A percentile compares a stretch with the other conserved stretches of the same genome.
phyloP scores from a whole-genome alignment of 2,888 invertebrate species.

The Nephrotoma guestfalica region DNA sequence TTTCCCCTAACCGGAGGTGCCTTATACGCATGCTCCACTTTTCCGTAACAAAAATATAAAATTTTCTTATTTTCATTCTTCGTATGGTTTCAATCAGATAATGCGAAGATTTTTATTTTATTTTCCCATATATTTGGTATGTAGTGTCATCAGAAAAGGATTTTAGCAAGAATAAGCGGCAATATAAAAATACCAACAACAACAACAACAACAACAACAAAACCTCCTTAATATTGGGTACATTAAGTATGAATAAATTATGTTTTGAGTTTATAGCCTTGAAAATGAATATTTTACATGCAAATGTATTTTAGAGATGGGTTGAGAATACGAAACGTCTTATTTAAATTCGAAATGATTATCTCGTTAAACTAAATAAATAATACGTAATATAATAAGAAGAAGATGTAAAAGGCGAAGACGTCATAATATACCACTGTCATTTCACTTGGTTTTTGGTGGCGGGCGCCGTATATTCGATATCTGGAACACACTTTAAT shows the following conservation, averaged over 20 bases:
- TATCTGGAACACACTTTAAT: not conserved
- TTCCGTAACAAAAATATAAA: not conserved
- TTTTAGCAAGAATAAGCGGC: not conserved
- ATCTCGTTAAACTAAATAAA: not conserved
- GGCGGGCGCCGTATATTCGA: not conserved
- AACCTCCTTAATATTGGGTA: not conserved
- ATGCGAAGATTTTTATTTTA: not conserved
- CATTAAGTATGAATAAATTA: not conserved
- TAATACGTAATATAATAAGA: not conserved
- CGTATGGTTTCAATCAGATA: not conserved
- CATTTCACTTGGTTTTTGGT: not conserved
- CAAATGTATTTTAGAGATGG: not conserved
- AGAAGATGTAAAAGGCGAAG: not conserved
- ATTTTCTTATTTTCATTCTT: not conserved
- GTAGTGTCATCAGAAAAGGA: not conserved
- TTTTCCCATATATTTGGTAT: not conserved
- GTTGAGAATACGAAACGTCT: not conserved
- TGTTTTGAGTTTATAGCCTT: not conserved
- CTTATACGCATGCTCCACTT: not conserved
- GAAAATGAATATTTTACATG: not conserved
- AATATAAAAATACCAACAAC: not conserved
- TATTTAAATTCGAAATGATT: not conserved
- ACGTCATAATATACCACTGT: not conserved
- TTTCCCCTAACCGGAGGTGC: not conserved
- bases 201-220: not conserved